Evolutionary conservation across 2,888 invertebrate genomes (phyloP).

Genomic region (Stegana nigrithorax): DNA sequence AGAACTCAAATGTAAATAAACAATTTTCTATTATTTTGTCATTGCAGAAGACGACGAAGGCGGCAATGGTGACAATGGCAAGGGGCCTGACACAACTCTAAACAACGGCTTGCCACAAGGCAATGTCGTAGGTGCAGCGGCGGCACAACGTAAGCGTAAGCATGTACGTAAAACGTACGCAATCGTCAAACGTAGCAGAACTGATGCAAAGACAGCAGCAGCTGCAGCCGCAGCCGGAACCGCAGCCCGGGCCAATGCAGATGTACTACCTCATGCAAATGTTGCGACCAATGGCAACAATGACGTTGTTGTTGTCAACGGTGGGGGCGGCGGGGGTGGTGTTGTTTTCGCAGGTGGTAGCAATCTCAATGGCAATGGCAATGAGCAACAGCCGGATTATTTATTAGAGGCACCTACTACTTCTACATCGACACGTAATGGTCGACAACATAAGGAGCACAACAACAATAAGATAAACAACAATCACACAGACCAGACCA

Average conservation of each 20-base stretch:
- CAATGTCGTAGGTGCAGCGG: constrained; percentile 21
- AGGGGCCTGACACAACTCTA: neutral
- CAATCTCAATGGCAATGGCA: neutral
- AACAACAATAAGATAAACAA: constrained; percentile 42
- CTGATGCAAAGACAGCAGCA: constrained; percentile 21
- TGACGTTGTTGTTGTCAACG: neutral
- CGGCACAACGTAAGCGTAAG: constrained; percentile 41
- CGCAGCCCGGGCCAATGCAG: constrained; percentile 16
- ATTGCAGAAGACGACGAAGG: constrained; percentile 70
- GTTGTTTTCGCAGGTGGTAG: neutral
- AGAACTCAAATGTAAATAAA: constrained; percentile 14
- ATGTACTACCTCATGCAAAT: constrained; percentile 41
- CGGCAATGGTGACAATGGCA: neutral
- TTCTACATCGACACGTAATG: neutral
- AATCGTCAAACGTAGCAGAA: constrained; percentile 13
- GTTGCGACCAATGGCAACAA: constrained; percentile 11
- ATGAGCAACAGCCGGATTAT: neutral
- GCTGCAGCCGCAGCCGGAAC: constrained; percentile 33
- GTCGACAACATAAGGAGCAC: constrained; percentile 35
- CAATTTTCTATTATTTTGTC: neutral
- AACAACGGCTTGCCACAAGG: constrained; percentile 28
- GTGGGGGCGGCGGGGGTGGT: neutral
- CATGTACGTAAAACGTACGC: constrained; percentile 18
- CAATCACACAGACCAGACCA: constrained; percentile 33
- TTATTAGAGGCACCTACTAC: neutral